Percentiles rank a stretch among this genome's conserved stretches.
phyloP scores from a whole-genome alignment of 1,140 invertebrate species.

The Drosophila sp. region DNA sequence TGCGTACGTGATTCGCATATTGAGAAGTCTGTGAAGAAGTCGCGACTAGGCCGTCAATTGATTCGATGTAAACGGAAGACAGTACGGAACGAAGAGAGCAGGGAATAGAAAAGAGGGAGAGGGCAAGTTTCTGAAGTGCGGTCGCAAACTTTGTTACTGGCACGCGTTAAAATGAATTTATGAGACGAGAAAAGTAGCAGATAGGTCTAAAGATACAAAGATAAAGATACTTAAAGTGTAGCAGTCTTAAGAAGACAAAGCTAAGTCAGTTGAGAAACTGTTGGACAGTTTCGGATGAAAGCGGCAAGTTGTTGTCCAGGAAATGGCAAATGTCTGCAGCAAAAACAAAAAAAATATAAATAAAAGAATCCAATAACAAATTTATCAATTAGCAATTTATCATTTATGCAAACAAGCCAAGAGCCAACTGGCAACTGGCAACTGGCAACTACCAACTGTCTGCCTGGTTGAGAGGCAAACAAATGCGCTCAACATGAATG shows the following conservation, averaged over 20 bases:
- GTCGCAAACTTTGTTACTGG: constrained; percentile 48
- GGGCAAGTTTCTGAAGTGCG: constrained; percentile 44
- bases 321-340: constrained; percentile 38
- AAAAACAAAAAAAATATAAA: no score
- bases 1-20: constrained; percentile 70
- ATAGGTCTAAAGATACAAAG: constrained; percentile 22
- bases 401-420: constrained; percentile 61
- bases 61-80: constrained; percentile 54
- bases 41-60: constrained; percentile 51
- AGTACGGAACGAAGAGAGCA: constrained; percentile 2
- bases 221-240: constrained; percentile 36
- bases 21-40: no score
- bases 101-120: constrained; percentile 6
- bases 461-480: constrained; percentile 24
- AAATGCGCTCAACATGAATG: constrained; percentile 39
- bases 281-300: not conserved
- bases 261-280: not conserved
- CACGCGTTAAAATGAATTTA: constrained; percentile 53
- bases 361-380: constrained; percentile 40
- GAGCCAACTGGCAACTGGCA: constrained; percentile 15
- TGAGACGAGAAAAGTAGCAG: constrained; percentile 24
- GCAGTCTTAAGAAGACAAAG: constrained; percentile 1
- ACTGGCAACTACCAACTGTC: not conserved
- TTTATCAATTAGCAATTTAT: constrained; percentile 70
- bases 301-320: constrained; percentile 12